Percentiles rank a stretch among this genome's conserved stretches.
Conservation (phyloP, 2,888 invertebrate genomes). For the Allophyes oxyacanthae region DNA sequence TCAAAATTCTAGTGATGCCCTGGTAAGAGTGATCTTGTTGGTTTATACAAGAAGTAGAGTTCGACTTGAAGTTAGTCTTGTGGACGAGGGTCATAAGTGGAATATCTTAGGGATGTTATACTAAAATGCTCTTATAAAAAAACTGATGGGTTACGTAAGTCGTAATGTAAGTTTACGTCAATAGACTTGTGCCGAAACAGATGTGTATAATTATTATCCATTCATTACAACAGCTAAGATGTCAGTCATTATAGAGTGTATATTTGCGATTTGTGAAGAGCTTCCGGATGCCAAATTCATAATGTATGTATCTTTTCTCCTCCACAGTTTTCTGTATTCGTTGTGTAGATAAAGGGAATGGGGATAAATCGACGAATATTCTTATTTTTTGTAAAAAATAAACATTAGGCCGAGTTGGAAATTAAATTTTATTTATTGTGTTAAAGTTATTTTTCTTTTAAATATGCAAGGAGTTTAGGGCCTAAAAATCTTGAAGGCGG, state of each 20-base stretch:
- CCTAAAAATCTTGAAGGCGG: neutral
- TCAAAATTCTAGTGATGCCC: too few relatives aligned
- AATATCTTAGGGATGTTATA: too few relatives aligned
- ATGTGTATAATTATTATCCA: conserved; percentile 1
- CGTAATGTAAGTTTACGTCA: conserved; percentile 6
- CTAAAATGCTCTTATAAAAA: too few relatives aligned
- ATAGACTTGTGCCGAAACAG: conserved; percentile 1
- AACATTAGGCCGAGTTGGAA: conserved; percentile 37
- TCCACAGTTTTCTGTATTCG: too few relatives aligned
- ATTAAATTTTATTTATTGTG: conserved; percentile 47
- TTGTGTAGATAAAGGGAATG: too few relatives aligned
- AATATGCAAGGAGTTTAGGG: conserved; percentile 26
- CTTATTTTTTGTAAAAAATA: conserved; percentile 26
- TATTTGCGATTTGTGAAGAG: neutral
- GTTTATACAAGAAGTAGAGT: too few relatives aligned
- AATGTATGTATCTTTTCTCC: too few relatives aligned
- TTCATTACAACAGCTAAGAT: neutral
- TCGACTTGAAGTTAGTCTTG: too few relatives aligned
- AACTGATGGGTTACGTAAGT: too few relatives aligned
- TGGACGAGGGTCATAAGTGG: too few relatives aligned
- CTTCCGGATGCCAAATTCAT: conserved; percentile 2
- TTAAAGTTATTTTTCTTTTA: conserved; percentile 26
- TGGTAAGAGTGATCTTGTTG: too few relatives aligned
- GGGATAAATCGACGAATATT: neutral
- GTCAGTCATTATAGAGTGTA: conserved; percentile 15